phyloP scores from a whole-genome alignment of 2,888 invertebrate species.

The Leptarthrus brevirostris region DNA sequence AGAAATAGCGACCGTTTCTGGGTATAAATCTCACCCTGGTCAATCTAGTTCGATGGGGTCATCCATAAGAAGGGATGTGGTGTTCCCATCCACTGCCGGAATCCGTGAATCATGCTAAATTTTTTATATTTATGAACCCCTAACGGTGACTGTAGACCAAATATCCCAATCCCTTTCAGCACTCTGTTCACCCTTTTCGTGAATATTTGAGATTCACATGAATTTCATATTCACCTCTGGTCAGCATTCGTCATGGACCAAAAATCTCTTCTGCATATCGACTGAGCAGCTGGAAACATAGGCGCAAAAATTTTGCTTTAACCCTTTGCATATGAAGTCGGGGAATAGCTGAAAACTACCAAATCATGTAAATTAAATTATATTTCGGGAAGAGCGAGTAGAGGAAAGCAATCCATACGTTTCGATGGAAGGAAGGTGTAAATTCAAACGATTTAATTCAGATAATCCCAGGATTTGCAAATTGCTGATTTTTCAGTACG shows the following conservation, averaged over 20 bases:
- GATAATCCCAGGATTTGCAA: not conserved
- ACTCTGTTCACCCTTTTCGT: conserved; percentile 36
- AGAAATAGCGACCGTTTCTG: conserved; percentile 14
- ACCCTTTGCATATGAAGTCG: conserved; percentile 16
- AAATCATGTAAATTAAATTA: conserved; percentile 53
- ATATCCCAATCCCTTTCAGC: conserved; percentile 1
- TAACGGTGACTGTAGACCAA: conserved; percentile 20
- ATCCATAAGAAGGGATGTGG: conserved; percentile 4
- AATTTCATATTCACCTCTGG: conserved; percentile 53
- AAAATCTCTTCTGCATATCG: conserved; percentile 35
- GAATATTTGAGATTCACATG: conserved; percentile 54
- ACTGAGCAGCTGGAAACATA: conserved; percentile 39
- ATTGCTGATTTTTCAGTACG: conserved; percentile 1
- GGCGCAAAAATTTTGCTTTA: conserved; percentile 28
- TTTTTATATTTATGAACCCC: conserved; percentile 33
- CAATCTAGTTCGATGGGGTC: conserved; percentile 1
- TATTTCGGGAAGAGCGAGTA: conserved; percentile 16
- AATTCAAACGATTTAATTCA: conserved; percentile 17
- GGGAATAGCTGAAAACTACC: conserved; percentile 42
- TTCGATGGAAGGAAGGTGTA: conserved; percentile 6
- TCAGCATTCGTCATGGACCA: conserved; percentile 46
- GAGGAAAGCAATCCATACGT: not conserved
- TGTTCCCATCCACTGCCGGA: not conserved
- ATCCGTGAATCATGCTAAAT: conserved; percentile 23
- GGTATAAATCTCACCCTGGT: conserved; percentile 29